phyloP scores from a whole-genome alignment of 1,140 invertebrate species.

The Neotoxoptera formosana region DNA sequence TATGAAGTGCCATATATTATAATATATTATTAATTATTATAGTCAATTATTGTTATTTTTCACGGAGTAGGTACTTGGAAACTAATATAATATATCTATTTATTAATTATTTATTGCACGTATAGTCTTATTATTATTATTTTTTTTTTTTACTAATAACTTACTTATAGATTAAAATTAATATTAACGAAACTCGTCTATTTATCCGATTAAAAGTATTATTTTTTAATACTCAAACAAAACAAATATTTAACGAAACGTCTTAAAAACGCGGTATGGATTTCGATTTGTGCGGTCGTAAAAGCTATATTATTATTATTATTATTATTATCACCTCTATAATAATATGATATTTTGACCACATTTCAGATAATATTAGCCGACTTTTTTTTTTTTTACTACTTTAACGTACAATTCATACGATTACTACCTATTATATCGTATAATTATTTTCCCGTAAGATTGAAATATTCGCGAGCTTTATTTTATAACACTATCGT shows the following conservation, averaged over 20 bases:
- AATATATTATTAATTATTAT: neutral
- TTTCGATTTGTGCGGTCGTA: neutral
- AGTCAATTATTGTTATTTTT: no score
- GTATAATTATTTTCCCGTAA: neutral
- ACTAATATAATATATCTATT: neutral
- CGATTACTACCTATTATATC: no score
- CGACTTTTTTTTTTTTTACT: no score
- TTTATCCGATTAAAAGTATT: neutral
- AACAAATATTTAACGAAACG: neutral
- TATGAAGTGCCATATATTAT: no score
- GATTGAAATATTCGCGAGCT: no score
- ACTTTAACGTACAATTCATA: no score
- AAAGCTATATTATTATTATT: no score
- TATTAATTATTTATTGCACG: neutral
- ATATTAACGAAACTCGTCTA: neutral
- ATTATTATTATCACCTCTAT: no score
- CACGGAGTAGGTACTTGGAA: neutral
- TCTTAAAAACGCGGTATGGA: neutral
- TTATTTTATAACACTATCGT: neutral
- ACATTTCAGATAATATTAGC: no score
- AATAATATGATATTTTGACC: no score
- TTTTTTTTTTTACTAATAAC: neutral
- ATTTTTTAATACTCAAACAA: neutral
- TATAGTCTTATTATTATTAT: neutral
- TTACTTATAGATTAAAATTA: conserved; percentile 17